phyloP scores from a whole-genome alignment of 2,888 invertebrate genomes.

The Agonum fuliginosum region DNA sequence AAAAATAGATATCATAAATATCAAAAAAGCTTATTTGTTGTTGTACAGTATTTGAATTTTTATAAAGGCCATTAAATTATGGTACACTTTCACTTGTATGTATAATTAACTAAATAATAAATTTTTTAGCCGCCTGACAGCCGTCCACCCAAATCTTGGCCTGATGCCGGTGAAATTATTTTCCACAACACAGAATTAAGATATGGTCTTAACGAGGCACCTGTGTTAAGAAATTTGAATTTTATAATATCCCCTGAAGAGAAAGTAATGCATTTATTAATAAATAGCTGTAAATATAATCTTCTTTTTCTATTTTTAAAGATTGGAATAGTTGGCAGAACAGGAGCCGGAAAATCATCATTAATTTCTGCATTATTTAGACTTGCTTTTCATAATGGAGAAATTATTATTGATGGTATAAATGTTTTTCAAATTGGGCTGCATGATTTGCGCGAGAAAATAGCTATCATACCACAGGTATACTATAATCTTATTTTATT shows the following conservation, averaged over 20 bases:
- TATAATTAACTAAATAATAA: not conserved
- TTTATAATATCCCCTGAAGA: constrained; percentile 73
- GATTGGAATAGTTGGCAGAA: constrained; percentile 79
- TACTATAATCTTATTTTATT: not conserved
- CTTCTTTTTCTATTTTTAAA: constrained; percentile 66
- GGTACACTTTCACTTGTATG: too few species aligned
- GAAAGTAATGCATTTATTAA: constrained; percentile 69
- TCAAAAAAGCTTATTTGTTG: too few species aligned
- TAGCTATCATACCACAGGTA: constrained; percentile 80
- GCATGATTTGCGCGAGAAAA: constrained; percentile 75
- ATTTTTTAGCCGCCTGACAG: constrained; percentile 68
- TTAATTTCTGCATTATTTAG: constrained; percentile 76
- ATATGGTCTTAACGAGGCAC: constrained; percentile 78
- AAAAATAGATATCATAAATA: too few species aligned
- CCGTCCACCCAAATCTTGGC: constrained; percentile 78
- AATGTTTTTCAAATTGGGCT: constrained; percentile 73
- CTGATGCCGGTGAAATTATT: constrained; percentile 76
- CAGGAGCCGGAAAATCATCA: constrained; percentile 77
- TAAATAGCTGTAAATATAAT: not conserved
- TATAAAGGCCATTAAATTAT: too few species aligned
- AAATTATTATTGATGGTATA: constrained; percentile 75
- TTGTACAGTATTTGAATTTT: too few species aligned
- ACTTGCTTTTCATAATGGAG: constrained; percentile 74
- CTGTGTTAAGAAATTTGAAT: constrained; percentile 78
- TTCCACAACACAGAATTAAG: constrained; percentile 78